Evolutionary conservation across 2,888 invertebrate species (phyloP).

Genomic region (Myopa tessellatipennis): DNA sequence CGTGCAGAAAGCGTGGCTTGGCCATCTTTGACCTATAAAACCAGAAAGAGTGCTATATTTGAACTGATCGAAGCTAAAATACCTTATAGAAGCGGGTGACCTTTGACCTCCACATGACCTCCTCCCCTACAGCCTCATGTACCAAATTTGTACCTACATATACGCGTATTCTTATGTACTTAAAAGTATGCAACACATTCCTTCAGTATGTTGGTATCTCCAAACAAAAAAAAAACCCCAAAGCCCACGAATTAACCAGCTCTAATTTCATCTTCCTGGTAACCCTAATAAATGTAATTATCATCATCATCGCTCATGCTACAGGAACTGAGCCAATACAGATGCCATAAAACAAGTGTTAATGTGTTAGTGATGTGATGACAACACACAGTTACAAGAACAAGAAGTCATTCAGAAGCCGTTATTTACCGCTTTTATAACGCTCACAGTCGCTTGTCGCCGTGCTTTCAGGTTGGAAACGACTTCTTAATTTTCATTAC

Average conservation of each 20-base stretch:
- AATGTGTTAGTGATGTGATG: conserved; percentile 34
- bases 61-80: no score
- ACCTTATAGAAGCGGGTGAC: no score
- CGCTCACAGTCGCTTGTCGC: background rate
- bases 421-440: conserved; percentile 45
- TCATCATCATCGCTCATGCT: background rate
- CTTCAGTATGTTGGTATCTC: no score
- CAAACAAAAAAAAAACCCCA: no score
- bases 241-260: background rate
- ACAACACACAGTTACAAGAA: conserved; percentile 36
- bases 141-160: no score
- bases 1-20: no score
- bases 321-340: background rate
- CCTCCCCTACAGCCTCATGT: no score
- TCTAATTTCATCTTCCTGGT: conserved; percentile 5
- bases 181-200: no score
- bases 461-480: background rate
- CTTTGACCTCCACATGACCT: no score
- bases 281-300: conserved; percentile 26
- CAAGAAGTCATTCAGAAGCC: conserved; percentile 49
- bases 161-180: no score
- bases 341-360: conserved; percentile 8
- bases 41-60: no score
- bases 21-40: no score
- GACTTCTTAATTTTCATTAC: conserved; percentile 10